Conservation (phyloP, 2,113 vertebrate genomes). For the Poicephalus gulielmi region DNA sequence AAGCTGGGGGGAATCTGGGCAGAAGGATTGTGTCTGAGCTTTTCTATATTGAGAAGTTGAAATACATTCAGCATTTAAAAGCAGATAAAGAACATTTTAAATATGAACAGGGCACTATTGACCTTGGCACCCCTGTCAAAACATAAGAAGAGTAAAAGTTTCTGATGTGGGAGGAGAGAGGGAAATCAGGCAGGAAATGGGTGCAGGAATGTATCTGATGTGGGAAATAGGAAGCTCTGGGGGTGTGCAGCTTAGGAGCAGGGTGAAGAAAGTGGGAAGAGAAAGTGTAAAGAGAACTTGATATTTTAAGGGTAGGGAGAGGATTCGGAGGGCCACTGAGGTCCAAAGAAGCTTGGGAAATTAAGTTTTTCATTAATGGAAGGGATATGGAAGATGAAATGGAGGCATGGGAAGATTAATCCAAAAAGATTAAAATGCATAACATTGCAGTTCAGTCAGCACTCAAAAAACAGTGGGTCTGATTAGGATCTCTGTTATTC, state of each 20-base stretch:
- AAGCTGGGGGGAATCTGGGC: too few species aligned
- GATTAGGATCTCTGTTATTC: not conserved
- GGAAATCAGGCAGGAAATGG: not conserved
- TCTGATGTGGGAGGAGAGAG: not conserved
- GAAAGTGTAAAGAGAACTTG: not conserved
- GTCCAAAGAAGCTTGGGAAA: not conserved
- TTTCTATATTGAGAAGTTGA: not conserved
- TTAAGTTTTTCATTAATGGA: not conserved
- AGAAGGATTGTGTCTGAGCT: not conserved
- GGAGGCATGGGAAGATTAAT: not conserved
- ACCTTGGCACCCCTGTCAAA: not conserved
- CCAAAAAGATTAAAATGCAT: not conserved
- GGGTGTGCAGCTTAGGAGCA: not conserved
- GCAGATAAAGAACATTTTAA: not conserved
- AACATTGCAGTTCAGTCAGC: not conserved
- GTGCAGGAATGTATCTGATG: not conserved
- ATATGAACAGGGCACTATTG: not conserved
- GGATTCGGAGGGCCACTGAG: not conserved
- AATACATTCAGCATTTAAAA: not conserved
- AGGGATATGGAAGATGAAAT: not conserved
- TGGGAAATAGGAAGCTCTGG: not conserved
- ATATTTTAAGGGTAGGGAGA: not conserved
- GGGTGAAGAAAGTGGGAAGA: not conserved
- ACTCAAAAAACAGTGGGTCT: not conserved
- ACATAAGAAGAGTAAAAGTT: not conserved